Conservation (phyloP, 2,113 vertebrate genomes). For the Aptenodytes patagonicus region DNA sequence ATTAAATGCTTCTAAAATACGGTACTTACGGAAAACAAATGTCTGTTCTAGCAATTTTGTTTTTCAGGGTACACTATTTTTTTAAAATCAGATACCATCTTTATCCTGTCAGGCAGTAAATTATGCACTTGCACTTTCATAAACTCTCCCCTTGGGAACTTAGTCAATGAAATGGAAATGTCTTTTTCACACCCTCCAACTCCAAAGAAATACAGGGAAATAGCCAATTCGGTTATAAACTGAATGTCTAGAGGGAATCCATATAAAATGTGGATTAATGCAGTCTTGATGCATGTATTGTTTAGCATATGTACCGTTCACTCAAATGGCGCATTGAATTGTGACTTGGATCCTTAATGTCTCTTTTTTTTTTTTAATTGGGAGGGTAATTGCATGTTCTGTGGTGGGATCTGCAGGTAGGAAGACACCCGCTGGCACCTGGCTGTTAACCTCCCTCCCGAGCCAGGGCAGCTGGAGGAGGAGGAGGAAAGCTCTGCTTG, state of each 20-base stretch:
- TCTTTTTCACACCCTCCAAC: conserved; percentile 63
- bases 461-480: not conserved
- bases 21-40: conserved; percentile 56
- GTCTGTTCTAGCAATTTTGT: conserved; percentile 47
- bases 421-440: accelerated
- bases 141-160: conserved; percentile 64
- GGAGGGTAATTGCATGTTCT: not conserved
- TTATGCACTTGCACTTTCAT: conserved; percentile 65
- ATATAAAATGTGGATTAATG: not conserved
- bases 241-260: conserved; percentile 24
- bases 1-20: conserved; percentile 67
- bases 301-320: not conserved
- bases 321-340: not conserved
- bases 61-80: conserved; percentile 54
- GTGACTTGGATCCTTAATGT: not conserved
- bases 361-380: not conserved
- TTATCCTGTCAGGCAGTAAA: conserved; percentile 63
- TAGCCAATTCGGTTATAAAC: conserved; percentile 20
- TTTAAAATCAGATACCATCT: conserved; percentile 51
- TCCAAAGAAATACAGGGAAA: conserved; percentile 43
- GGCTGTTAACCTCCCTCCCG: not conserved
- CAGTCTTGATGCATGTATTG: not conserved
- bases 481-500: not conserved
- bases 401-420: not conserved
- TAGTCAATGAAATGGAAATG: conserved; percentile 64